Percentiles rank a stretch among this genome's conserved stretches.
phyloP scores from a whole-genome alignment of 2,888 invertebrate species.

The Pristionchus exspectatus region DNA sequence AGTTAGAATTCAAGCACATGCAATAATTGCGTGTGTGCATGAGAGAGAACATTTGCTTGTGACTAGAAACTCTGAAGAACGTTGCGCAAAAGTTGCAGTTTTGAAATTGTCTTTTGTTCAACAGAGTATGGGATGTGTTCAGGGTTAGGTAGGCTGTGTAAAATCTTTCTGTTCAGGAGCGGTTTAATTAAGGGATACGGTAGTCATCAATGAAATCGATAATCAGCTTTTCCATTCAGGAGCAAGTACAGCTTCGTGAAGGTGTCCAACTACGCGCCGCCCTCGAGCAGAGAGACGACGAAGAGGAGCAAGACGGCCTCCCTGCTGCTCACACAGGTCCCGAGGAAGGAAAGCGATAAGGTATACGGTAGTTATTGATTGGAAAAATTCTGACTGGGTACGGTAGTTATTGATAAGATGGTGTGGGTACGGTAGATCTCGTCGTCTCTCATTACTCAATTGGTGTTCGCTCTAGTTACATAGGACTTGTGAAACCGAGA shows the following conservation, averaged over 20 bases:
- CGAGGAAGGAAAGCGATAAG: not conserved
- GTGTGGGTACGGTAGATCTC: not conserved
- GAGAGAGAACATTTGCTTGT: too few relatives aligned
- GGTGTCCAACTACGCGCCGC: conserved; percentile 37
- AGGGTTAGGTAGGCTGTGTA: too few relatives aligned
- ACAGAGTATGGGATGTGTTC: too few relatives aligned
- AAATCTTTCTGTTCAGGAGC: too few relatives aligned
- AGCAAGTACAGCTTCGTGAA: conserved; percentile 35
- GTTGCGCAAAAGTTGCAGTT: too few relatives aligned
- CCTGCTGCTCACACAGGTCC: not conserved
- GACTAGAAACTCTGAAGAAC: too few relatives aligned
- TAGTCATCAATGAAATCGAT: not conserved
- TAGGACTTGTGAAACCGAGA: too few relatives aligned
- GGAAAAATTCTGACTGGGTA: too few relatives aligned
- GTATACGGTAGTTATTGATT: not conserved
- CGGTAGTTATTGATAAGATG: not conserved
- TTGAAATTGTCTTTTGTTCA: not conserved
- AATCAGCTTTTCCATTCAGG: conserved; percentile 25
- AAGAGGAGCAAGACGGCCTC: not conserved
- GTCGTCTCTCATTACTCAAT: too few relatives aligned
- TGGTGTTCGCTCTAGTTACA: too few relatives aligned
- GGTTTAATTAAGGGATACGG: not conserved
- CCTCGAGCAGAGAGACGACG: not conserved
- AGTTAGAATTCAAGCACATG: too few relatives aligned
- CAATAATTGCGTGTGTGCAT: too few relatives aligned